Percentiles rank a stretch among this genome's conserved stretches.
phyloP scores from a whole-genome alignment of 2,797 vertebrate species.

The Lacerta bilineata region DNA sequence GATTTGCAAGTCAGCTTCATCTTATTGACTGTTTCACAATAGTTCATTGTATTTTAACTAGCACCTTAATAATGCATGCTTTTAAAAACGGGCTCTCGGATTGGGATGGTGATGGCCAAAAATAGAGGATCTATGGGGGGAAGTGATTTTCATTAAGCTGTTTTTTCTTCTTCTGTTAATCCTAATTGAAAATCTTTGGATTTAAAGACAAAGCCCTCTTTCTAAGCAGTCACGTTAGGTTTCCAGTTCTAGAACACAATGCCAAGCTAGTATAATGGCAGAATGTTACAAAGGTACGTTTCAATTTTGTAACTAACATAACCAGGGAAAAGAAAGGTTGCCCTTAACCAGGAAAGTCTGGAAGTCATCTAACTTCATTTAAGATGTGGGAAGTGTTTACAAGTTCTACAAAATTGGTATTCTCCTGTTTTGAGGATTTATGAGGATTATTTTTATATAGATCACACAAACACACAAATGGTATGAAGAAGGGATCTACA shows the following conservation, averaged over 20 bases:
- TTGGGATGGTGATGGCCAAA: not conserved
- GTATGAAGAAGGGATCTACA: not conserved
- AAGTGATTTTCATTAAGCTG: conserved; percentile 26
- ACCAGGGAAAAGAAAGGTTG: not conserved
- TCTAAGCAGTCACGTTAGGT: not conserved
- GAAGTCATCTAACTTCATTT: not conserved
- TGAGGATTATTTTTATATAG: not conserved
- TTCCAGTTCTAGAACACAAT: not conserved
- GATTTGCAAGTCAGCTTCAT: conserved; percentile 17
- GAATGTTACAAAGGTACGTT: not conserved
- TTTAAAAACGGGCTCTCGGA: not conserved
- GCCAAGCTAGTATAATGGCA: too few relatives aligned
- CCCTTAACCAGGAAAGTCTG: not conserved
- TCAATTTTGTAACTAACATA: not conserved
- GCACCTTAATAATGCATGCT: conserved; percentile 21
- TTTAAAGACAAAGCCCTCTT: not conserved
- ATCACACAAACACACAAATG: not conserved
- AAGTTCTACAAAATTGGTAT: not conserved
- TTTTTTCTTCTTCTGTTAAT: not conserved
- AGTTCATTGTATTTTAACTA: conserved; percentile 23
- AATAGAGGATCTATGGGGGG: not conserved
- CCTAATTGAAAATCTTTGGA: conserved; percentile 21
- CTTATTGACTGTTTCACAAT: conserved; percentile 29
- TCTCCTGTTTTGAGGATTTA: not conserved
- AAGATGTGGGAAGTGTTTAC: not conserved